Base-by-base conservation (phyloP, 2,888 invertebrate species). In the Palloptera scutellata region DNA sequence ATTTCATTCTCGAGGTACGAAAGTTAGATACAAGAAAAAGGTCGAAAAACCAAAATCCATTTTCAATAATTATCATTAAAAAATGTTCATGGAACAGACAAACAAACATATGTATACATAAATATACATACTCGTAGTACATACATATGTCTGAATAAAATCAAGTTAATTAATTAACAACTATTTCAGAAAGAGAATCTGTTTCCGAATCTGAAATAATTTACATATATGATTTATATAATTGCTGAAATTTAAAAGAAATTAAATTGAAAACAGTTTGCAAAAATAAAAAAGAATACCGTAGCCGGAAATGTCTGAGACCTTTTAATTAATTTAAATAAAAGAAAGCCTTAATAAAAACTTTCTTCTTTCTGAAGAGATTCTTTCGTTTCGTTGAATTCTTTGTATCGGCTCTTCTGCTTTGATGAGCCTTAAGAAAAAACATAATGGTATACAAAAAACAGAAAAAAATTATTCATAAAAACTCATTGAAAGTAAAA, bases 221-320 rank as follows among this genome's bases (percentile, higher is more conserved):
- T 4, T 30, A 30, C 30, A 4, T 30, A 30, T 4, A n/a, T 4
- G 30, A 4, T 30, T 30, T 30, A 30, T 30, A 30, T 30, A 30
- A 30, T 6, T 30, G 30, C 30, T 30, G 30, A 13, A 53, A 41
- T 20, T 17, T 43, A 42, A 40, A 12, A 17, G 42, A 45, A 61
- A 55, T 15, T 48, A 30, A 57, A 54, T 41, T 42, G 10, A 40
- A 67, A 63, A 45, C 17, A 43, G 19, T 48, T 63, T 48, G 20
- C 55, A 68, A 41, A 43, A 53, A 67, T 42, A 67, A 52, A 30
- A 57, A 52, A 30, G 17, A 54, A 53, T 20, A 65, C 42, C 17
- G 53, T 66, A 72, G 76, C 78, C 83, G 83, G 82, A 81, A 79
- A 76, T 77, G 76, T 75, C 74, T 76, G 82, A 79, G 83, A 82